phyloP scores from a whole-genome alignment of 2,888 invertebrate species.

The Tinea pellionella region DNA sequence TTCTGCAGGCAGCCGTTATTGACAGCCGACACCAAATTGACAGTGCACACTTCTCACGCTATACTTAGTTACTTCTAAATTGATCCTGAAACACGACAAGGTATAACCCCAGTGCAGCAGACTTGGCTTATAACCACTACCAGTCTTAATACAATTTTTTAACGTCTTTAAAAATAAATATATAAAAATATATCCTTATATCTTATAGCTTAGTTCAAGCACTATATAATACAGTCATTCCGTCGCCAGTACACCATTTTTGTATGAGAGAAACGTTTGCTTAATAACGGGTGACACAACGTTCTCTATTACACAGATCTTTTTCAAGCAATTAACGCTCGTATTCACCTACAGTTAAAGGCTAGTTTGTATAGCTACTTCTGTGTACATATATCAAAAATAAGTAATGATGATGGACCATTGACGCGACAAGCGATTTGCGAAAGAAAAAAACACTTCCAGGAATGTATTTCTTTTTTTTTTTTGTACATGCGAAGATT shows the following conservation, averaged over 20 bases:
- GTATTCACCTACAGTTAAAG: background rate
- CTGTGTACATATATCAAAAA: background rate
- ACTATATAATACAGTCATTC: background rate
- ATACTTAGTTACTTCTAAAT: too few relatives aligned
- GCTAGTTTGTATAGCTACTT: background rate
- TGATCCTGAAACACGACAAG: too few relatives aligned
- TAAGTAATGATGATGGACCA: conserved; percentile 4
- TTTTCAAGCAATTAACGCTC: background rate
- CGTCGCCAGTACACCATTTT: background rate
- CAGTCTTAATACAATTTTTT: too few relatives aligned
- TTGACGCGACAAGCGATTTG: conserved; percentile 1
- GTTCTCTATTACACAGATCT: background rate
- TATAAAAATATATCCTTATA: background rate
- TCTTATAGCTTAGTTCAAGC: too few relatives aligned
- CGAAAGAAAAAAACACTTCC: background rate
- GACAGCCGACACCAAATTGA: too few relatives aligned
- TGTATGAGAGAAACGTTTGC: background rate
- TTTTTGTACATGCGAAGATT: background rate
- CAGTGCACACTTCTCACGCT: too few relatives aligned
- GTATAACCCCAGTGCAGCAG: too few relatives aligned
- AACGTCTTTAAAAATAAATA: background rate
- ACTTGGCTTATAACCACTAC: too few relatives aligned
- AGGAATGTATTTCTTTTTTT: background rate
- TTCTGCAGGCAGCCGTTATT: too few relatives aligned
- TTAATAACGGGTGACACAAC: background rate